Evolutionary conservation across 2,113 vertebrate genomes (phyloP).

Genomic region (Strix uralensis): DNA sequence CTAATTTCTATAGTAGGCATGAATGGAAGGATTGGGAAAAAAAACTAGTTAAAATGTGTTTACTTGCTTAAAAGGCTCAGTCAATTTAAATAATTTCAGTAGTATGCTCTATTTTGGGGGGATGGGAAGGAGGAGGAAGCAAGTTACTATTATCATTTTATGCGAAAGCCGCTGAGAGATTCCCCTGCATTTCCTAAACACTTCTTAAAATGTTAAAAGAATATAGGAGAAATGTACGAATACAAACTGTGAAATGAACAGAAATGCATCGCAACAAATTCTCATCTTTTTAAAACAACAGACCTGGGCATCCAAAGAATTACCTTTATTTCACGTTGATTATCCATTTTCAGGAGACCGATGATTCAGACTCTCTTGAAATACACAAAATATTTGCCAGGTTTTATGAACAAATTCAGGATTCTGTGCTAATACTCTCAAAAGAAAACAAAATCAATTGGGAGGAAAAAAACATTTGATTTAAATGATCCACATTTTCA

Average conservation of each 20-base stretch:
- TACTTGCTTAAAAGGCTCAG: constrained; percentile 87
- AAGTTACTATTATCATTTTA: constrained; percentile 76
- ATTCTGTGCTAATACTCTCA: not conserved
- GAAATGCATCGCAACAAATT: constrained; percentile 41
- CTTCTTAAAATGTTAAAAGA: not conserved
- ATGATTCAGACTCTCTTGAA: constrained; percentile 12
- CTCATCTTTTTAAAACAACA: constrained; percentile 35
- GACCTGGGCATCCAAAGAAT: constrained; percentile 1
- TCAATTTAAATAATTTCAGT: constrained; percentile 87
- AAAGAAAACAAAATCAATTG: not conserved
- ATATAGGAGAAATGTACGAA: not conserved
- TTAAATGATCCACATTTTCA: not conserved
- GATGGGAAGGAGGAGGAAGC: constrained; percentile 53
- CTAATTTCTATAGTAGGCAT: constrained; percentile 99
- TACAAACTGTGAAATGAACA: constrained; percentile 20
- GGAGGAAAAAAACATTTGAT: not conserved
- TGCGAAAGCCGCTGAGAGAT: constrained; percentile 52
- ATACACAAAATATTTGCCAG: not conserved
- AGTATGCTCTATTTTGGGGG: constrained; percentile 71
- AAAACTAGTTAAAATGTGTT: constrained; percentile 96
- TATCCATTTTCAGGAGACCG: not conserved
- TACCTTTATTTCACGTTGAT: constrained; percentile 45
- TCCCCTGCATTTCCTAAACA: constrained; percentile 35
- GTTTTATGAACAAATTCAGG: constrained; percentile 1
- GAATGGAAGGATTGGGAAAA: constrained; percentile 94